Evolutionary conservation across 2,113 vertebrate genomes (phyloP), one percentile per base, ranked within the genome.

Genomic region (Rutilus rutilus): DNA sequence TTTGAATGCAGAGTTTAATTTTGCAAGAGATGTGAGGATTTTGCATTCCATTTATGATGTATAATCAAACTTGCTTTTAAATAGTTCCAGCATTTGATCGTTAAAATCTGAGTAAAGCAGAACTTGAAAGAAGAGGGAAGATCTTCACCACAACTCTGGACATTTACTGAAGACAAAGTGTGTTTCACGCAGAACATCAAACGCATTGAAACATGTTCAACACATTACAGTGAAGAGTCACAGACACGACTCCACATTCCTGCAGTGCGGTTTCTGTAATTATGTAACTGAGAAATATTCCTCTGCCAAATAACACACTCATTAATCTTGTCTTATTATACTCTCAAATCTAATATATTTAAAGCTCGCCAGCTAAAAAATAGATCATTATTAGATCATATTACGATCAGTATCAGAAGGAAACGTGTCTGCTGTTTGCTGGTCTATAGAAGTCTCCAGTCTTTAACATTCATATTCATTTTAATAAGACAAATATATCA

Each of bases 261-360:
- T 21, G 30, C 79, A 23, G n/a, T 23, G 23, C 21, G 39, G 39
- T 50, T 67, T 30, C 79, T 67, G 33, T n/a, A 82, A 82, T 67
- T n/a, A 30, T 23, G 12, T 69, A 69, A 82, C 52, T 54, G 45
- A 67, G 45, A 82, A 69, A 15, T 23, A 33, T 52, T 36, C 27
- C n/a, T 27, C 15, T 36, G 64, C 80, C 80, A 82, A 52, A 82
- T 50, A 50, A 82, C 45, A 67, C 80, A 82, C 80, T 82, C 80
- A 69, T 82, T 50, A 82, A 82, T 82, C 80, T n/a, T 30, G 15
- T 30, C 59, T 80, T 15, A 33, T 69, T 82, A n/a, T 1, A 36
- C 9, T 50, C 17, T 69, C 64, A 82, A n/a, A 52, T 82, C 12
- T 21, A 36, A 23, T 52, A 52, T 17, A 82, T 33, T 33, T 33